Evolutionary conservation across 2,888 invertebrate genomes (phyloP).

Genomic region (Cacoxenus indagator): DNA sequence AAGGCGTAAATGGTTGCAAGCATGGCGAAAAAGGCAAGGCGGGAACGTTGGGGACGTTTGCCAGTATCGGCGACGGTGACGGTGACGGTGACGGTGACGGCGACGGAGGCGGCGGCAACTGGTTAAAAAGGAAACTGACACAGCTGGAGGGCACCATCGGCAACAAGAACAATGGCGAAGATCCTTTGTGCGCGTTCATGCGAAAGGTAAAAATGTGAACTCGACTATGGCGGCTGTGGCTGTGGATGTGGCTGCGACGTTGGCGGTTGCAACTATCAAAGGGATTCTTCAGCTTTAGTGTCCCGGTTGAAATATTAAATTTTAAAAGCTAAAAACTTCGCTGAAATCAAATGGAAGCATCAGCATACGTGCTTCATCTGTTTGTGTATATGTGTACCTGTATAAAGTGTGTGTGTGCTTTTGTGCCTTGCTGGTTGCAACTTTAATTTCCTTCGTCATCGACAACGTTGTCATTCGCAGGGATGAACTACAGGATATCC

Average conservation of each 20-base stretch:
- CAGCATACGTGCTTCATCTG: background rate
- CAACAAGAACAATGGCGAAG: conserved; percentile 37
- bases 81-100: conserved; percentile 22
- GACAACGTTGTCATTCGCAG: background rate
- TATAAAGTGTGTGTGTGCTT: too few species aligned
- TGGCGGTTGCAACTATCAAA: background rate
- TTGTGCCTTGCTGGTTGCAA: background rate
- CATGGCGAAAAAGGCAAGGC: background rate
- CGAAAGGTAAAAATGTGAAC: conserved; percentile 5
- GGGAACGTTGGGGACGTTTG: background rate
- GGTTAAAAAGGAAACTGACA: conserved; percentile 44
- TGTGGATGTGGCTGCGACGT: too few species aligned
- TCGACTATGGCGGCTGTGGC: background rate
- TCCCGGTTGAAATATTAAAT: background rate
- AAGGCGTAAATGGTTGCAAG: conserved; percentile 52
- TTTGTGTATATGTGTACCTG: background rate
- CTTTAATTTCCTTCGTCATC: conserved; percentile 6
- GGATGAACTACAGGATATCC: conserved; percentile 22
- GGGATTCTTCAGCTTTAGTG: background rate
- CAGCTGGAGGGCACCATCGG: conserved; percentile 45
- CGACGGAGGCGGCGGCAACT: conserved; percentile 34
- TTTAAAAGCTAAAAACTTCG: background rate
- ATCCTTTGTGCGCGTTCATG: conserved; percentile 14
- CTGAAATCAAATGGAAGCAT: background rate
- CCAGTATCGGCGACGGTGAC: background rate